Evolutionary conservation across 2,797 vertebrate genomes (phyloP).

Genomic region (Cichlasoma orientale): DNA sequence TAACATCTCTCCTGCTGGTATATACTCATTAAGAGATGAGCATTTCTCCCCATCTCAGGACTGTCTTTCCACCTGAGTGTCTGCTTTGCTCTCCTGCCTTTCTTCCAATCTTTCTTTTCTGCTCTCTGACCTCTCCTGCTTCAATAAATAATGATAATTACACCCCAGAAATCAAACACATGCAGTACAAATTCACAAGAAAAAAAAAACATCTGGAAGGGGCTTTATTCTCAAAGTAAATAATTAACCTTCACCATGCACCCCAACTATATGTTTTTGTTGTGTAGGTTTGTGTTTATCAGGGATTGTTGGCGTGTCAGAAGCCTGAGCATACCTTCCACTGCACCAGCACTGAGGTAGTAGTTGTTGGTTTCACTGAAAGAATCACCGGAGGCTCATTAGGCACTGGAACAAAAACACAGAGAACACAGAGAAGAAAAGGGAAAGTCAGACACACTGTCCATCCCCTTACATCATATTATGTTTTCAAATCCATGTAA

Average conservation of each 20-base stretch:
- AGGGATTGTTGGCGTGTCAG: conserved; percentile 7
- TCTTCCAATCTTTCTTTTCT: conserved; percentile 25
- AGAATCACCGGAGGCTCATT: conserved; percentile 89
- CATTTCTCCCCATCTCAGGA: conserved; percentile 15
- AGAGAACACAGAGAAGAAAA: neutral
- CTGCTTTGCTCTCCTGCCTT: conserved; percentile 6
- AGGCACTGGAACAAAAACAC: conserved; percentile 82
- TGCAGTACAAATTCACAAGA: neutral
- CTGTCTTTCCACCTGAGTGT: conserved; percentile 11
- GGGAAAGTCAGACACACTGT: neutral
- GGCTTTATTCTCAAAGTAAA: conserved; percentile 2
- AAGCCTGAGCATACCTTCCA: conserved; percentile 87
- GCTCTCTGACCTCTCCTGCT: conserved; percentile 42
- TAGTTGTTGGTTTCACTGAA: conserved; percentile 89
- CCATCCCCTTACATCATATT: neutral
- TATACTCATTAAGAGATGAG: conserved; percentile 49
- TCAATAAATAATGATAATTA: conserved; percentile 56
- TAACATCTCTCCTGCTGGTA: conserved; percentile 39
- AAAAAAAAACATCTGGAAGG: neutral
- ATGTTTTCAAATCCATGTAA: neutral
- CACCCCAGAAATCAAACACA: conserved; percentile 3
- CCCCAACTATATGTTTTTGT: neutral
- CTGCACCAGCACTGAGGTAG: conserved; percentile 93
- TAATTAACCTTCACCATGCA: conserved; percentile 27
- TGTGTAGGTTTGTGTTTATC: conserved; percentile 18